These are phyloP conservation scores for Rhyacophila evoluta DNA, from an alignment of 2,888 invertebrate species.

Conservation along the genomic window DNA sequence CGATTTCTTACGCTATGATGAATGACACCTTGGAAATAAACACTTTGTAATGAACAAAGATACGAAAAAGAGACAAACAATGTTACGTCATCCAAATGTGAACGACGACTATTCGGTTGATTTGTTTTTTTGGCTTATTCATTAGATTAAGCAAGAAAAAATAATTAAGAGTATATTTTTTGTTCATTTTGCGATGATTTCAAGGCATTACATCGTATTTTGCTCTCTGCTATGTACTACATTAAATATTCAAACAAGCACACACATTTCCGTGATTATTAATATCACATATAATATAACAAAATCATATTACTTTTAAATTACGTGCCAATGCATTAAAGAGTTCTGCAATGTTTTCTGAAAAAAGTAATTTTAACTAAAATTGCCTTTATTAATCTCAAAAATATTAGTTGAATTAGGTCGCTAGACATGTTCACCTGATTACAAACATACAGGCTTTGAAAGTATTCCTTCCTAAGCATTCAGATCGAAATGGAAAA, in stretches of 20 bases:
- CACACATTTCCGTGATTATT: too few species aligned
- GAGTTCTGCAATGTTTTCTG: too few species aligned
- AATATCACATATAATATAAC: too few species aligned
- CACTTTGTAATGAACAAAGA: conserved; percentile 38
- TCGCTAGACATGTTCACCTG: too few species aligned
- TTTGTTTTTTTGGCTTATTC: conserved; percentile 12
- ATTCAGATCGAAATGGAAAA: too few species aligned
- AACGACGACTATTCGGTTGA: conserved; percentile 6
- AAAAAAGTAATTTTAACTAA: too few species aligned
- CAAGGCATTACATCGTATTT: neutral
- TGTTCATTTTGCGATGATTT: neutral
- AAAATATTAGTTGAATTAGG: too few species aligned
- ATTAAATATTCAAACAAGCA: neutral
- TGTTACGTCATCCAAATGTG: conserved; percentile 31
- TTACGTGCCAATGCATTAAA: too few species aligned
- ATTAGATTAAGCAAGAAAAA: neutral
- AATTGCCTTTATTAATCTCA: too few species aligned
- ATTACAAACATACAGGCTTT: too few species aligned
- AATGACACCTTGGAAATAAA: conserved; percentile 43
- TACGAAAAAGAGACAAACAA: conserved; percentile 23
- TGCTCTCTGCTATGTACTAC: neutral
- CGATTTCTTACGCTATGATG: conserved; percentile 29
- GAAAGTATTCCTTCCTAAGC: too few species aligned
- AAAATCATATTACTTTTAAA: too few species aligned
- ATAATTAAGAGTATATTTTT: neutral